Base-by-base conservation (phyloP, 2,113 vertebrate species). In the Tragulus kanchil region DNA sequence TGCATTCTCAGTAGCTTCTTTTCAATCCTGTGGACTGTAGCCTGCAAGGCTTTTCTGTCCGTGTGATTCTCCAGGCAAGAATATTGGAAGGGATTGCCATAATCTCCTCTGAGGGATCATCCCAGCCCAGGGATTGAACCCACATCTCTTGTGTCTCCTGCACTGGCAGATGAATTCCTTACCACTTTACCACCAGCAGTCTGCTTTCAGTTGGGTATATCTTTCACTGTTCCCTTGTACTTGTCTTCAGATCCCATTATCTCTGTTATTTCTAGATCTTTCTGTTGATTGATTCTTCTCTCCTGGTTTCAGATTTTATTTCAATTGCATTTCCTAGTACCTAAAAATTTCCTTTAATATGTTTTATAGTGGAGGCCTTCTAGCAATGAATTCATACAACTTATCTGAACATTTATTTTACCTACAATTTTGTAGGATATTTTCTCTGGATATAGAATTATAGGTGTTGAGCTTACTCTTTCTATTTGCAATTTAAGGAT, bases 391-490 rank as follows among this genome's bases (percentile, higher is more conserved):
- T 54, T 88, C 19, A 28, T 61, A 45, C 5, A 54, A 42, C n/a
- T 82, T 56, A 65, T 5, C n/a, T 84, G 50, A 64, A 36, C 75
- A 75, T 31, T 48, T n/a, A 56, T 83, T 83, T 75, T 73, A n/a
- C 19, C 23, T 25, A 89, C 58, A 64, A 4, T 26, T 64, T 9
- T 75, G 31, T 73, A 48, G 48, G 15, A 42, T 26, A 81, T 81
- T 94, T 88, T 81, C 73, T 81, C 75, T 61, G 23, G 21, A 23
- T 59, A 11, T 52, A 52, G 54, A 81, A 59, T 81, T 52, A 61
- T 5, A 52, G 54, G 54, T 71, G 21, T 52, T 52, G 12, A 13
- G 19, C 8, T 45, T n/a, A 25, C 48, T 61, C 21, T 78, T 67
- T 79, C n/a, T 52, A 42, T 69, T 12, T 82, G 23, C 0, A 25